Base-by-base conservation (phyloP, 2,888 invertebrate species). In the Cheilosia variabilis region DNA sequence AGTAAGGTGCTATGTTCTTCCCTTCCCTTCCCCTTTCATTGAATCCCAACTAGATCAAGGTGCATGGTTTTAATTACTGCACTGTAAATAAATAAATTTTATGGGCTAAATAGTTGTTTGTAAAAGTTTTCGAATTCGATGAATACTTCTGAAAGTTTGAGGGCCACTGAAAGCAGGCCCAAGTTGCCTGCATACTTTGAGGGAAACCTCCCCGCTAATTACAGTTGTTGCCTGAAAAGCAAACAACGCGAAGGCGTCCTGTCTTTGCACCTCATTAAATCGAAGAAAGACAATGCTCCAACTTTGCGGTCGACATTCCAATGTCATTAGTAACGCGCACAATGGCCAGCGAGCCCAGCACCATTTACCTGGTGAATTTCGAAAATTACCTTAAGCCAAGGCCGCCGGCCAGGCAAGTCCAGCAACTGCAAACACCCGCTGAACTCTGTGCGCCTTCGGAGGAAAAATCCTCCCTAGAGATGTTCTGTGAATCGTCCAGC, bases 401-500 rank as follows among this genome's bases (percentile, higher is more conserved):
- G 37, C n/a, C 15, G 1, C 31, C 50, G 22, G 65, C 76, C 1
- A 69, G 53, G 31, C 47, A 52, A 22, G n/a, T 73, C 9, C 55
- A 78, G 4, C 13, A 55, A 13, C 68, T 69, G 0, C 6, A 9
- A 19, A 3, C 7, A 47, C 6, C 13, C 10, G 2, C 27, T 1
- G 27, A 10, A 4, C n/a, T 31, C n/a, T n/a, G 2, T 9, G 52
- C 43, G 27, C 3, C 0, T 1, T 7, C 2, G 1, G 15, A 63
- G n/a, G 41, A 69, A 15, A 58, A 63, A 3, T 41, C 83, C 0
- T 45, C 73, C 0, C 91, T 91, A 43, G 90, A 91, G 58, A 89
- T 90, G 76, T 91, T 91, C 50, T 91, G 91, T 37, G 90, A 91
- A 76, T 88, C 91, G 87, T 89, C 91, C 9, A 91, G 91, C 73